phyloP scores from a whole-genome alignment of 2,113 vertebrate genomes.

The Corythornis madagascariensis region DNA sequence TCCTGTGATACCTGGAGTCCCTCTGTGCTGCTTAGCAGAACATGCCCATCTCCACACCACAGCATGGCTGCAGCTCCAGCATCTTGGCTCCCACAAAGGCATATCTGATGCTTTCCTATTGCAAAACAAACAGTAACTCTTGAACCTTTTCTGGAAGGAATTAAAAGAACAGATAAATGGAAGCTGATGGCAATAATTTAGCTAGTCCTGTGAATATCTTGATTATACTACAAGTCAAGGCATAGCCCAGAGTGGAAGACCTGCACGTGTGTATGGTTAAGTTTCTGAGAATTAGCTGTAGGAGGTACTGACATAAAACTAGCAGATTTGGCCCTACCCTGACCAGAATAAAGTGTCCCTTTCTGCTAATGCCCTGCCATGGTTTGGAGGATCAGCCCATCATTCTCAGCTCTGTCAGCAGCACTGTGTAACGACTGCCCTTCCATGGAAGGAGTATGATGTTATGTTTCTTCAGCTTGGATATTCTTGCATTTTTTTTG shows the following conservation, averaged over 20 bases:
- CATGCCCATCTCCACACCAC: rapidly evolving
- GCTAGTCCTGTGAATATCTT: slow-evolving; percentile 8
- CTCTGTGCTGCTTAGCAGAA: rapidly evolving
- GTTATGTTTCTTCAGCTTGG: neutral
- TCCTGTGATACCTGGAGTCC: neutral
- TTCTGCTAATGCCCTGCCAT: neutral
- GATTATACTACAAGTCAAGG: slow-evolving; percentile 45
- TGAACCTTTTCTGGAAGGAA: slow-evolving; percentile 41
- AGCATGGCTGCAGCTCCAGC: rapidly evolving
- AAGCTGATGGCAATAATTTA: slow-evolving; percentile 29
- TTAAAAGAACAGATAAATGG: slow-evolving; percentile 42
- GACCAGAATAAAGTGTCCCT: neutral
- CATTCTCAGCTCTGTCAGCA: neutral
- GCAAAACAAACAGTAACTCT: slow-evolving; percentile 33
- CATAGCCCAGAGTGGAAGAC: neutral
- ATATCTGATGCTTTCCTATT: slow-evolving; percentile 2
- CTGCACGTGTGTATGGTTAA: neutral
- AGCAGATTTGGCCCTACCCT: neutral
- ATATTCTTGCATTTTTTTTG: slow-evolving; percentile 49
- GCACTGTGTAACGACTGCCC: rapidly evolving
- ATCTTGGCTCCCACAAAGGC: neutral
- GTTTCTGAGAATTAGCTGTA: slow-evolving; percentile 5
- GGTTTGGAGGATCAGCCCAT: neutral
- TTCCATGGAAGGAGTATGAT: neutral
- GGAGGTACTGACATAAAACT: neutral